Percentiles rank a stretch among this genome's conserved stretches.
phyloP scores from a whole-genome alignment of 2,113 vertebrate species.

The Mormoops blainvillei region DNA sequence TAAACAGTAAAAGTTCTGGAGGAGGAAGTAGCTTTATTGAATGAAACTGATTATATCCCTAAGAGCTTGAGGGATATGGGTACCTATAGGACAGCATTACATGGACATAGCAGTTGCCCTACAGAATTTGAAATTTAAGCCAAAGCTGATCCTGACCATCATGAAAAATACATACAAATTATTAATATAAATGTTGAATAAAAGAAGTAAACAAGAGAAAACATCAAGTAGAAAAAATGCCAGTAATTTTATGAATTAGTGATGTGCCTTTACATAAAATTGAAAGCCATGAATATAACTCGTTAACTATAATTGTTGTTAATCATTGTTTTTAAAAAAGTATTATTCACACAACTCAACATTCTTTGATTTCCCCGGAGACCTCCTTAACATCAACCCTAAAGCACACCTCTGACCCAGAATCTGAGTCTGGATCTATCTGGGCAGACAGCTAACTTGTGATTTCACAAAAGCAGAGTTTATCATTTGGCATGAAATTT shows the following conservation, averaged over 20 bases:
- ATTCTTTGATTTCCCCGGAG: neutral
- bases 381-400: neutral
- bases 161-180: neutral
- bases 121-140: neutral
- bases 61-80: neutral
- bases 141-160: neutral
- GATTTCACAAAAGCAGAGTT: neutral
- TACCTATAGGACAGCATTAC: neutral
- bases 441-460: neutral
- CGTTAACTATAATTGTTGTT: neutral
- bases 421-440: neutral
- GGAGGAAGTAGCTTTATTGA: neutral
- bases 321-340: neutral
- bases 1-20: neutral
- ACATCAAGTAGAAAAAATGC: neutral
- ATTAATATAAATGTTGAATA: neutral
- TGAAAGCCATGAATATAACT: neutral
- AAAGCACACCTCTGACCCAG: neutral
- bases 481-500: neutral
- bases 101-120: neutral
- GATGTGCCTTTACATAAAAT: neutral
- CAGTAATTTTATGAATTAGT: neutral
- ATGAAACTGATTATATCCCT: neutral
- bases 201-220: neutral
- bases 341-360: neutral